Evolutionary conservation across 2,888 invertebrate genomes (phyloP).

Genomic region (Minunthozetes semirufus): DNA sequence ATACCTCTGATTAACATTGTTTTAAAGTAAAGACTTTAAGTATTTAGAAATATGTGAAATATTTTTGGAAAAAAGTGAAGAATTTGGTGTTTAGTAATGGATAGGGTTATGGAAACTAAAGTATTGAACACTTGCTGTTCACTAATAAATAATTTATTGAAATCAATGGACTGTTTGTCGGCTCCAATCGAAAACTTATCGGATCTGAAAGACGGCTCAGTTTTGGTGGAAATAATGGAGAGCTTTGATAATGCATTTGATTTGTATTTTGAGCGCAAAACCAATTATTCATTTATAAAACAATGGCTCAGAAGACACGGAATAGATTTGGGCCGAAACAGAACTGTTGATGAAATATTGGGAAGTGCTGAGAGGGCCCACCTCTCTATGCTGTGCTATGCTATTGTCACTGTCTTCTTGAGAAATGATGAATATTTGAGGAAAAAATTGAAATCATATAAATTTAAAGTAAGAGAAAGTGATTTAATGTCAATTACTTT

Average conservation of each 20-base stretch:
- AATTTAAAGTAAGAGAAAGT: conserved; percentile 18
- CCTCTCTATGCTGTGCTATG: conserved; percentile 24
- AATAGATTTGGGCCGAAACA: background rate
- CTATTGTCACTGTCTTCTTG: conserved; percentile 29
- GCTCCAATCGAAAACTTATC: conserved; percentile 19
- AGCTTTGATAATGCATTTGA: conserved; percentile 32
- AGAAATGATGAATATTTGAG: conserved; percentile 2
- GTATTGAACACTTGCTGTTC: conserved; percentile 28
- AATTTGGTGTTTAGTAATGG: background rate
- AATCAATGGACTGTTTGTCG: conserved; percentile 31
- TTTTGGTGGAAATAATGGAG: conserved; percentile 31
- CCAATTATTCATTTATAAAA: conserved; percentile 26
- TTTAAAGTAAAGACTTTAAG: background rate
- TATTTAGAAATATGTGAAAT: background rate
- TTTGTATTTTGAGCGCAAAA: background rate
- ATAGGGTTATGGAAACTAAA: background rate
- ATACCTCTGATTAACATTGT: conserved; percentile 13
- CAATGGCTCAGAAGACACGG: conserved; percentile 28
- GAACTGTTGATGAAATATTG: conserved; percentile 26
- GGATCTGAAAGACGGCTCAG: conserved; percentile 28
- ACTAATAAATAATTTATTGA: conserved; percentile 29
- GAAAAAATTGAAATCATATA: background rate
- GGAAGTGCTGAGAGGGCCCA: background rate
- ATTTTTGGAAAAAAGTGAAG: background rate
- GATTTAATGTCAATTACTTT: conserved; percentile 29